Evolutionary conservation across 2,888 invertebrate species (phyloP).

Genomic region (Drosophila borborema): DNA sequence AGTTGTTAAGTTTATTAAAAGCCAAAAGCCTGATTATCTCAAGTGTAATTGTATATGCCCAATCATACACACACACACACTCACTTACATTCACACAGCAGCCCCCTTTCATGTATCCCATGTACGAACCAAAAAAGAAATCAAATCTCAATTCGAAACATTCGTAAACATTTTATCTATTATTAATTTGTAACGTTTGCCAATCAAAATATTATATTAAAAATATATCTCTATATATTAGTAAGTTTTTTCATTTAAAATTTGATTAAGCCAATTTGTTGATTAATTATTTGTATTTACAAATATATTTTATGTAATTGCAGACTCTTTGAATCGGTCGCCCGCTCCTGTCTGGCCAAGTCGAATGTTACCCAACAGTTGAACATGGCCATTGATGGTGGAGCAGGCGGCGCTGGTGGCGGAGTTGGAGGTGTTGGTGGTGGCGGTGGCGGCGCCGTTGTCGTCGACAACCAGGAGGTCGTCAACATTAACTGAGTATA

Average conservation of each 20-base stretch:
- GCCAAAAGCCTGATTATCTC: slow-evolving; percentile 6
- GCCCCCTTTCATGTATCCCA: background rate
- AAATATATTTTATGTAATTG: slow-evolving; percentile 10
- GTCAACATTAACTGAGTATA: slow-evolving; percentile 78
- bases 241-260: background rate
- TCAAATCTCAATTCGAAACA: background rate
- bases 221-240: background rate
- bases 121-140: slow-evolving; percentile 8
- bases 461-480: slow-evolving; percentile 83
- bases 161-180: slow-evolving; percentile 14
- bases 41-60: slow-evolving; percentile 5
- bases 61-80: background rate
- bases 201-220: slow-evolving; percentile 13
- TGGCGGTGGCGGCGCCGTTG: slow-evolving; percentile 5
- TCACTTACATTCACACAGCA: background rate
- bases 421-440: background rate
- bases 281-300: slow-evolving; percentile 12
- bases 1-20: slow-evolving; percentile 19
- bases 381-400: slow-evolving; percentile 81
- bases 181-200: slow-evolving; percentile 9
- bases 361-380: slow-evolving; percentile 86
- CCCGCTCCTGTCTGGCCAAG: slow-evolving; percentile 97
- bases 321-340: slow-evolving; percentile 98
- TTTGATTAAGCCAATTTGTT: background rate
- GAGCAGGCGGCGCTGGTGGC: background rate